A percentile compares a stretch with the other conserved stretches of the same genome.
phyloP scores from a whole-genome alignment of 1,140 invertebrate species.

The Rhopalosiphum maidis region DNA sequence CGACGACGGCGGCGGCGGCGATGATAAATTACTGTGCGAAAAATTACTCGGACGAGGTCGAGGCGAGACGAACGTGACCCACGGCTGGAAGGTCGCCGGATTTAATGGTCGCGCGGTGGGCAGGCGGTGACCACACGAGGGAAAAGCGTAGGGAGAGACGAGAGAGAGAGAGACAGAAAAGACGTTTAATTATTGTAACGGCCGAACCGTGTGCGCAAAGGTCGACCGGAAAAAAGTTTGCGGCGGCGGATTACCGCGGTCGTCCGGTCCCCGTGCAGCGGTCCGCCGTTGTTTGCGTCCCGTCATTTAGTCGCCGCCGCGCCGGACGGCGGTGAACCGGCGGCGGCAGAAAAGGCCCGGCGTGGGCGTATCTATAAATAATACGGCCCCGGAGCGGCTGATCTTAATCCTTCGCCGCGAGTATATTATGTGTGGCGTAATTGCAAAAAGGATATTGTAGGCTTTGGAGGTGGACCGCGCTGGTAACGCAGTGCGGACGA shows the following conservation, averaged over 20 bases:
- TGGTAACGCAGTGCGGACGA: no score
- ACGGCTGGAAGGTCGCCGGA: background rate
- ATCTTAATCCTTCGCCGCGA: background rate
- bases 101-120: background rate
- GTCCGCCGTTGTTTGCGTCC: background rate
- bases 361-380: background rate
- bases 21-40: background rate
- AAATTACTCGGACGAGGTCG: background rate
- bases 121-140: background rate
- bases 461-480: background rate
- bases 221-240: constrained; percentile 13
- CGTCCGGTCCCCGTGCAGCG: background rate
- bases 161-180: background rate
- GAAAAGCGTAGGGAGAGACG: background rate
- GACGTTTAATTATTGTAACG: constrained; percentile 15
- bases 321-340: background rate
- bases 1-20: no score
- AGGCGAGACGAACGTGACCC: background rate
- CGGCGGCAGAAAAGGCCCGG: no score
- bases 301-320: no score
- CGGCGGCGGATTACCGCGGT: background rate
- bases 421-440: background rate
- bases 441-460: constrained; percentile 17
- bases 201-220: background rate
- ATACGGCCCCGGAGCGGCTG: background rate